Percentiles rank a stretch among this genome's conserved stretches.
Evolutionary conservation across 2,113 vertebrate species (phyloP).

Genomic region (Bos indicus): DNA sequence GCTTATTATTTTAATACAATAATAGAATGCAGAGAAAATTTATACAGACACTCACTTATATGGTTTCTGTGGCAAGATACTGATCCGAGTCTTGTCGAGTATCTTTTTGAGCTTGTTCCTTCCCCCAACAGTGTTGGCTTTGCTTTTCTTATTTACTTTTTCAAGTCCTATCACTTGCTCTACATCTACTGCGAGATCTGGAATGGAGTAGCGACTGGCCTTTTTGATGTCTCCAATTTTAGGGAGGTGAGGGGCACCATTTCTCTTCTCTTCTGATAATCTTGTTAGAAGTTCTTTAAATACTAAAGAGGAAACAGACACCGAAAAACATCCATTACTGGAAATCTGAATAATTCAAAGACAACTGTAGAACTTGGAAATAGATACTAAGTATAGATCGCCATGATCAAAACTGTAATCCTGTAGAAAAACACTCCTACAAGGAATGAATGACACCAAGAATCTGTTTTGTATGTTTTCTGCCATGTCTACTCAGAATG

Average conservation of each 20-base stretch:
- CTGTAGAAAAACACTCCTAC: neutral
- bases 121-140: constrained; percentile 95
- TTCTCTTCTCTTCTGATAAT: constrained; percentile 94
- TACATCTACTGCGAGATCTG: constrained; percentile 96
- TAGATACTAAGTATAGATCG: neutral
- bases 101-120: constrained; percentile 99
- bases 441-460: neutral
- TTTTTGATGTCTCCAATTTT: constrained; percentile 99
- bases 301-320: constrained; percentile 80
- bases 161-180: constrained; percentile 98
- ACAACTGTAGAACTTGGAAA: neutral
- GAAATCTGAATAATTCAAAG: neutral
- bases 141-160: constrained; percentile 96
- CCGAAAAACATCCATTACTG: neutral
- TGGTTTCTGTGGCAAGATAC: constrained; percentile 98
- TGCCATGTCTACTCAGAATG: neutral
- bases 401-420: neutral
- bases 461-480: neutral
- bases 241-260: constrained; percentile 94
- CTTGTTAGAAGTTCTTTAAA: constrained; percentile 96
- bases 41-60: constrained; percentile 89
- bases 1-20: neutral
- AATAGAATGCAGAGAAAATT: neutral
- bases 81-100: constrained; percentile 98
- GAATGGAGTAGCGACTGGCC: constrained; percentile 96